phyloP scores from a whole-genome alignment of 1,140 invertebrate species.

The Formica exsecta region DNA sequence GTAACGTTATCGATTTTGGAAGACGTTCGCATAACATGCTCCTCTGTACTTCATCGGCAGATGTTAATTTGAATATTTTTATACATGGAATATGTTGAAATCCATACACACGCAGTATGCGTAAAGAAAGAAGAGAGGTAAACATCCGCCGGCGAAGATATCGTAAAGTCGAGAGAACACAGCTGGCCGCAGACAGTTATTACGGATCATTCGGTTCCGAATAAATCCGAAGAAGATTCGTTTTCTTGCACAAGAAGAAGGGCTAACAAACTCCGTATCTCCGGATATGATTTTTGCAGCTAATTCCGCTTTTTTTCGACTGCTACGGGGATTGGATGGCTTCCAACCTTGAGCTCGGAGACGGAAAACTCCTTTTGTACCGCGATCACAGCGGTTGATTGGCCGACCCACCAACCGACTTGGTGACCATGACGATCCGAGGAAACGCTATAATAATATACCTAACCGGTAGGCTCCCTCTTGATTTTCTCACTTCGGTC shows the following conservation, averaged over 20 bases:
- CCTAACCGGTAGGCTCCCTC: slow-evolving; percentile 43
- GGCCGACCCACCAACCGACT: slow-evolving; percentile 42
- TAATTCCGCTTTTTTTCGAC: slow-evolving; percentile 58
- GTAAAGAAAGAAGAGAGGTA: not conserved
- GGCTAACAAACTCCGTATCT: slow-evolving; percentile 39
- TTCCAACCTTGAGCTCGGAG: slow-evolving; percentile 67
- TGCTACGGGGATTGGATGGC: slow-evolving; percentile 2
- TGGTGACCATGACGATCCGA: slow-evolving; percentile 64
- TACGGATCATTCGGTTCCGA: slow-evolving; percentile 56
- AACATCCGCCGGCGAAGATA: slow-evolving; percentile 38
- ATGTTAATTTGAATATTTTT: slow-evolving; percentile 58
- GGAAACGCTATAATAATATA: slow-evolving; percentile 67
- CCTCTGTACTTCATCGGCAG: not conserved
- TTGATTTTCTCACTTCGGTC: slow-evolving; percentile 78
- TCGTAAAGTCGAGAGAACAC: slow-evolving; percentile 60
- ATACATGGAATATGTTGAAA: slow-evolving; percentile 20
- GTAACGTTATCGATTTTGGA: slow-evolving; percentile 31
- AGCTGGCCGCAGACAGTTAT: slow-evolving; percentile 64
- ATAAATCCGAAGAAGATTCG: slow-evolving; percentile 39
- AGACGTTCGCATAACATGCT: not conserved
- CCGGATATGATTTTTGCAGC: slow-evolving; percentile 43
- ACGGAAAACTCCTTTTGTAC: slow-evolving; percentile 63
- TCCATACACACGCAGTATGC: not conserved
- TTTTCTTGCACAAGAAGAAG: slow-evolving; percentile 27
- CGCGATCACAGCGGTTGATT: slow-evolving; percentile 44